phyloP scores from a whole-genome alignment of 2,113 vertebrate genomes.

The Hiodon alosoides region DNA sequence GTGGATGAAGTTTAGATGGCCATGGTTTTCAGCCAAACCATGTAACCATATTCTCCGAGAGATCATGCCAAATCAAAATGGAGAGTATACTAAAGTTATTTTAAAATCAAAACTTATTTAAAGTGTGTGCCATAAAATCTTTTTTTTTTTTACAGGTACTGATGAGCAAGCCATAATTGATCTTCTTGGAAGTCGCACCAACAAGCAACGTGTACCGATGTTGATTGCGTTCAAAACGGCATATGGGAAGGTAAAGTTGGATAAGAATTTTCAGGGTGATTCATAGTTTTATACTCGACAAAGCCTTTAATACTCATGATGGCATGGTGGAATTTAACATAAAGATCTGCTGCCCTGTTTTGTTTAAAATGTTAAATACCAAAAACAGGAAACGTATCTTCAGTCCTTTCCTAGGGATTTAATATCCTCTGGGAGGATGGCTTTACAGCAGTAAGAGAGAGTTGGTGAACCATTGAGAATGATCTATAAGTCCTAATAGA shows the following conservation, averaged over 20 bases:
- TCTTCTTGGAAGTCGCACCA: slow-evolving; percentile 84
- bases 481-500: too few species aligned
- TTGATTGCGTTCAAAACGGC: slow-evolving; percentile 85
- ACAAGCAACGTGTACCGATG: slow-evolving; percentile 81
- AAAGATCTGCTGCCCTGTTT: too few species aligned
- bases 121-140: neutral
- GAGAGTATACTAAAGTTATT: neutral
- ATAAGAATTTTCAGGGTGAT: neutral
- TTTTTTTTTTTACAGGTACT: slow-evolving; percentile 66
- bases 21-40: neutral
- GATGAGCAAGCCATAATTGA: slow-evolving; percentile 93
- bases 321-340: too few species aligned
- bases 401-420: too few species aligned
- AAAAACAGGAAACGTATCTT: too few species aligned
- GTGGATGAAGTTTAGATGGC: neutral
- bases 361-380: too few species aligned
- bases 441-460: too few species aligned
- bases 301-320: neutral
- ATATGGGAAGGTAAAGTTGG: slow-evolving; percentile 79
- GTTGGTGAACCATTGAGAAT: too few species aligned
- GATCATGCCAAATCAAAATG: neutral
- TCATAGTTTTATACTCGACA: neutral
- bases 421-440: too few species aligned
- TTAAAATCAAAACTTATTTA: neutral
- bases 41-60: neutral